Evolutionary conservation across 2,113 vertebrate genomes (phyloP).

Genomic region (Sinosuthora webbiana): DNA sequence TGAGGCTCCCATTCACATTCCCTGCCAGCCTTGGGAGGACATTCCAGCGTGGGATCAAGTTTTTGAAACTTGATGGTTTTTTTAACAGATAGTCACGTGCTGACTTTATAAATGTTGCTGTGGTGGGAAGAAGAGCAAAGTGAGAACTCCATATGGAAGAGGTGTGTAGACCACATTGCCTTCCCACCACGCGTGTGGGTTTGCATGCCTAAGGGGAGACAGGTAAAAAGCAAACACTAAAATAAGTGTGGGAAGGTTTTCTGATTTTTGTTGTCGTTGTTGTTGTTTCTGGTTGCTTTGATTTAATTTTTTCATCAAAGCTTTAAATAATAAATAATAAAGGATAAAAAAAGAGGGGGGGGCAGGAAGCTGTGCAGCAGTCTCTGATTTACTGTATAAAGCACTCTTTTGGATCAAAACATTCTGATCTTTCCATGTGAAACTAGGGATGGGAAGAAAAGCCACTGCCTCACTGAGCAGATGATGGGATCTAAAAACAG

Average conservation of each 20-base stretch:
- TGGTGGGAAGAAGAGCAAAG: not conserved
- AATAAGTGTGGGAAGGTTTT: not conserved
- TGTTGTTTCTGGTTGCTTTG: not conserved
- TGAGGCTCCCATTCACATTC: not conserved
- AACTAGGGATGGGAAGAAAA: not conserved
- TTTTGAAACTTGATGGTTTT: not conserved
- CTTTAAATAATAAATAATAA: not conserved
- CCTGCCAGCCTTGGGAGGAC: not conserved
- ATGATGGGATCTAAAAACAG: not conserved
- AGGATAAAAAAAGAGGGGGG: not conserved
- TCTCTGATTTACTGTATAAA: not conserved
- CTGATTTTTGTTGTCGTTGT: not conserved
- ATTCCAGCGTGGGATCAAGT: not conserved
- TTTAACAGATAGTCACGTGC: not conserved
- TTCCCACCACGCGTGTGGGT: not conserved
- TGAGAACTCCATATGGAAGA: not conserved
- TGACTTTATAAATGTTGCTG: not conserved
- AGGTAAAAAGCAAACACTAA: not conserved
- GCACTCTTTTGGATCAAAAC: not conserved
- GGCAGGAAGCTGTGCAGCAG: not conserved
- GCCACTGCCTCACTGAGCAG: not conserved
- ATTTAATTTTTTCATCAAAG: not conserved
- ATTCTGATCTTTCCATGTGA: not conserved
- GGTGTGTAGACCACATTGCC: not conserved
- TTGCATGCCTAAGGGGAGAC: not conserved